Conservation (phyloP, 1,140 invertebrate genomes). For the Aphidius ervi region DNA sequence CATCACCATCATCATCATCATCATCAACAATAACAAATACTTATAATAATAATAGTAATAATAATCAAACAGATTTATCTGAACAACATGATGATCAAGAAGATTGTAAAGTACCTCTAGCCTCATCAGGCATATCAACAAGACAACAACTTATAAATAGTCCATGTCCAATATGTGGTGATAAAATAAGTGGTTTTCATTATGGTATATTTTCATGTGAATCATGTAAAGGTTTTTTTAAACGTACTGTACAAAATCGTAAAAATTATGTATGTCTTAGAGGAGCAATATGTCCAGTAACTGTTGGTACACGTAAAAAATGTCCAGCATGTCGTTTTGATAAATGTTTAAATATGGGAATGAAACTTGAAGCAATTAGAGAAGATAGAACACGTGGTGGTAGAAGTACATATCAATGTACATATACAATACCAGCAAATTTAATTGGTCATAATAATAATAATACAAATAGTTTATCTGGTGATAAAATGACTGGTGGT, state of each 20-base stretch:
- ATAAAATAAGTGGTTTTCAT: constrained; percentile 92
- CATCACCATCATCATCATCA: constrained; percentile 25
- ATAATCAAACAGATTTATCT: constrained; percentile 34
- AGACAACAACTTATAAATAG: constrained; percentile 76
- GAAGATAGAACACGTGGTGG: constrained; percentile 93
- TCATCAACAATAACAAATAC: constrained; percentile 28
- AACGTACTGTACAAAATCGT: constrained; percentile 94
- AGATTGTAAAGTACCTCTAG: constrained; percentile 51
- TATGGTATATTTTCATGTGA: constrained; percentile 97
- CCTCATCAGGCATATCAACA: constrained; percentile 73
- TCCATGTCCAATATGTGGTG: constrained; percentile 91
- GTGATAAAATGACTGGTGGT: constrained; percentile 42
- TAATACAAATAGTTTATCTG: constrained; percentile 42
- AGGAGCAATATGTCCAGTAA: constrained; percentile 85
- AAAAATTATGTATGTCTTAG: constrained; percentile 94
- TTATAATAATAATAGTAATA: constrained; percentile 37
- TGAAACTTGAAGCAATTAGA: constrained; percentile 95
- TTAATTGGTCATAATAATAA: constrained; percentile 51
- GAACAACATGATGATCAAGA: constrained; percentile 46
- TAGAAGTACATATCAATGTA: constrained; percentile 91
- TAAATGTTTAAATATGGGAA: constrained; percentile 92
- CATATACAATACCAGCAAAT: constrained; percentile 74
- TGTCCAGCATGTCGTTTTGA: constrained; percentile 96
- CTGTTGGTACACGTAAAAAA: constrained; percentile 89
- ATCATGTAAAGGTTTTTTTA: constrained; percentile 97